These are phyloP conservation scores for Setipinna tenuifilis DNA, from an alignment of 2,797 vertebrate species.

Conservation along the genomic window DNA sequence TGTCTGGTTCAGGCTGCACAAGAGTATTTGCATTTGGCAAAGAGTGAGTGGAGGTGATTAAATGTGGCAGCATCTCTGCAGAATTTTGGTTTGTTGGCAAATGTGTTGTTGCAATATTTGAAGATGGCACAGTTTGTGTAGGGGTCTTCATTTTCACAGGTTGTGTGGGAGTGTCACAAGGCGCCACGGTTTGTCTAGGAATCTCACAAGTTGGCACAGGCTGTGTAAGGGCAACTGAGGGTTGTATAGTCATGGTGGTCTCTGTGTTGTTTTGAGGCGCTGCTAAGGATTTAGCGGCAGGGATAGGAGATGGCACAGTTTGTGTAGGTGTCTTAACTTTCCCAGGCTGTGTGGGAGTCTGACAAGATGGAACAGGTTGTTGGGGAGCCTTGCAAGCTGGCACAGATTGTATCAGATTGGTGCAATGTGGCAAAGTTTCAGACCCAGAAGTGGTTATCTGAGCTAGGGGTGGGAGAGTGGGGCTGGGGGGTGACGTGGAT, in stretches of 20 bases:
- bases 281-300: conserved; percentile 22
- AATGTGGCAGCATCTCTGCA: conserved; percentile 1
- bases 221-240: conserved; percentile 38
- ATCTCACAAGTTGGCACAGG: conserved; percentile 50
- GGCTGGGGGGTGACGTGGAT: neutral
- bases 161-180: conserved; percentile 16
- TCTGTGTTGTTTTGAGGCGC: conserved; percentile 16
- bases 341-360: conserved; percentile 31
- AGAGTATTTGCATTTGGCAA: conserved; percentile 14
- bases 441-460: neutral
- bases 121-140: neutral
- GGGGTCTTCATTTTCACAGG: conserved; percentile 5
- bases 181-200: conserved; percentile 29
- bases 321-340: conserved; percentile 24
- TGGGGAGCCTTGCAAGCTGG: conserved; percentile 28
- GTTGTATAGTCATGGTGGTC: conserved; percentile 41
- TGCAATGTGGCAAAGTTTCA: conserved; percentile 21
- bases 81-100: neutral
- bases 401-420: neutral
- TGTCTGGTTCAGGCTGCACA: neutral
- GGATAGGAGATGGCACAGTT: neutral
- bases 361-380: conserved; percentile 36
- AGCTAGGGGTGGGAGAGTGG: neutral
- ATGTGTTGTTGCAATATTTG: neutral
- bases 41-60: neutral